A percentile compares a stretch with the other conserved stretches of the same genome.
Conservation (phyloP, 2,113 vertebrate species). For the Mus musculus region GRCm39 chr1:72253001-72253500, state of each 20-base stretch:
- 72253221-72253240: neutral
- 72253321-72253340: neutral
- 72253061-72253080: neutral
- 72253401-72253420: neutral
- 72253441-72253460: neutral
- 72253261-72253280: neutral
- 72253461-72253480: conserved; percentile 14
- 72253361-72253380: neutral
- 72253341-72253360: neutral
- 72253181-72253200: neutral
- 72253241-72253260: neutral
- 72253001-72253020: neutral
- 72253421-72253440: neutral
- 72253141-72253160: neutral
- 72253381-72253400: neutral
- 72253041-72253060: too few relatives aligned
- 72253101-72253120: neutral
- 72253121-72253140: neutral
- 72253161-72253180: neutral
- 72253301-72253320: neutral
- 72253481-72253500: neutral
- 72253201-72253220: neutral
- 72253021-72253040: too few relatives aligned
- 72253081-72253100: neutral
- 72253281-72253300: neutral